Conservation (phyloP, 2,888 invertebrate genomes). For the Tuta absoluta region DNA sequence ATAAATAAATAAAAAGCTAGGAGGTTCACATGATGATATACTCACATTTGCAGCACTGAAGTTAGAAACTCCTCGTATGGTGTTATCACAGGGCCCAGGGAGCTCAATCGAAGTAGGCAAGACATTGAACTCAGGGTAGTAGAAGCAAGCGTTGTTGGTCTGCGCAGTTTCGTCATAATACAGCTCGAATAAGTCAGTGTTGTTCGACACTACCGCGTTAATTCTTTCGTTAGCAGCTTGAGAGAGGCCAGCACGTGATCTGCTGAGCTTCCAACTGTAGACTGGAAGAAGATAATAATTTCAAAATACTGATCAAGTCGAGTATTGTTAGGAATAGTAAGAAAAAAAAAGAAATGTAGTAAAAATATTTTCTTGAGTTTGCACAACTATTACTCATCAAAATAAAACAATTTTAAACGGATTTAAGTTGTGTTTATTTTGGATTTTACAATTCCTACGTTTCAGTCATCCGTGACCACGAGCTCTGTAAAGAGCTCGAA, state of each 20-base stretch:
- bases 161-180: slow-evolving; percentile 60
- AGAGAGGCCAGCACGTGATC: slow-evolving; percentile 50
- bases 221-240: slow-evolving; percentile 44
- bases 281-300: slow-evolving; percentile 46
- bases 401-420: no score
- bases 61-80: slow-evolving; percentile 51
- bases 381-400: no score
- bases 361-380: no score
- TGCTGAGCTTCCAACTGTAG: slow-evolving; percentile 68
- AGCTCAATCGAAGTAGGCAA: slow-evolving; percentile 50
- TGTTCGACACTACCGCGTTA: slow-evolving; percentile 44
- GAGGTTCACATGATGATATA: slow-evolving; percentile 22
- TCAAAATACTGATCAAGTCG: no score
- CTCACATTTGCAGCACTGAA: slow-evolving; percentile 55
- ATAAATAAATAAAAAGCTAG: no score
- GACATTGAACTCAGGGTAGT: slow-evolving; percentile 57
- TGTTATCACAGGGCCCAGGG: slow-evolving; percentile 55
- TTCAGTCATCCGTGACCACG: no score
- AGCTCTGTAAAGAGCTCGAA: no score
- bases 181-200: slow-evolving; percentile 52
- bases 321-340: no score
- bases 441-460: no score
- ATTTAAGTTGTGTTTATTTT: no score
- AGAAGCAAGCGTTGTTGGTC: slow-evolving; percentile 58
- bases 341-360: no score